These are phyloP conservation scores for Onchidella celtica DNA, from an alignment of 2,888 invertebrate species.

Conservation along the genomic window DNA sequence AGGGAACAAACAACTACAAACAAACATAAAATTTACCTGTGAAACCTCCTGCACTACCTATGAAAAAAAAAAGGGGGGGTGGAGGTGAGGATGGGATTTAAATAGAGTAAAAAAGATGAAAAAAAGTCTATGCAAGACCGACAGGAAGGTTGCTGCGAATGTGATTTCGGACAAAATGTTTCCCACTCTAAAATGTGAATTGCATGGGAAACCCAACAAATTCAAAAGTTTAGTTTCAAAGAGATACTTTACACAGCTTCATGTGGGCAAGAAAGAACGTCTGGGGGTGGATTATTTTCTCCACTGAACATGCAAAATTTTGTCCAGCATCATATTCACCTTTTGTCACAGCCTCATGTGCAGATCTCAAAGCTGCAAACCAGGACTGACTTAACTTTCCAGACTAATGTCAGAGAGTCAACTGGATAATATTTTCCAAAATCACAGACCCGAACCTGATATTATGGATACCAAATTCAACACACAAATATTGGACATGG, in stretches of 20 bases:
- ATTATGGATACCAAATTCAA: constrained; percentile 15
- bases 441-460: background rate
- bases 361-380: background rate
- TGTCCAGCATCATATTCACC: no score
- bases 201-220: background rate
- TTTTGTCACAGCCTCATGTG: no score
- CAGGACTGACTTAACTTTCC: background rate
- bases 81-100: no score
- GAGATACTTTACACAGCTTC: no score
- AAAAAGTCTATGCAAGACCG: background rate
- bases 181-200: background rate
- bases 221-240: no score
- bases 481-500: background rate
- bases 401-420: background rate
- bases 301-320: no score
- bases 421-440: background rate
- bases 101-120: background rate
- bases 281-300: no score
- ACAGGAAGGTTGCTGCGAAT: background rate
- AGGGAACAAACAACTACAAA: background rate
- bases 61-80: constrained; percentile 31
- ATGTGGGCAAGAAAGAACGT: no score
- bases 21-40: constrained; percentile 20
- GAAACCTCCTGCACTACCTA: constrained; percentile 27
- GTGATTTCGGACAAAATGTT: no score